Evolutionary conservation across 2,797 vertebrate species (phyloP).

Genomic region (Taeniopygia guttata): DNA sequence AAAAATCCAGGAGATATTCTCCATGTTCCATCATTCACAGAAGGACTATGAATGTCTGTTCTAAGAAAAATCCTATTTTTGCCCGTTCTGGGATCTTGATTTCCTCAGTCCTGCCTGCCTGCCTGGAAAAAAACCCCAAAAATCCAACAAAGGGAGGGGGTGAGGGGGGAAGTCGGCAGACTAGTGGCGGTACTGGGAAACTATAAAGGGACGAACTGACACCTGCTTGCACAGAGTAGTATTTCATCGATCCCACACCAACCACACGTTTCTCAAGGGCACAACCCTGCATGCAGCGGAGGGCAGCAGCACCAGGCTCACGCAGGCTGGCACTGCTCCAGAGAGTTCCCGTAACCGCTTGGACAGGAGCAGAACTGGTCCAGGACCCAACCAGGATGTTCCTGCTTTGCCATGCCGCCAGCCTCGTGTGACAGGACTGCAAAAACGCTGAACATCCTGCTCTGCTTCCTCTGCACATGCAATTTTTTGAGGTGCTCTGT

Average conservation of each 20-base stretch:
- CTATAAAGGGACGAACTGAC: background rate
- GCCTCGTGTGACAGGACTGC: background rate
- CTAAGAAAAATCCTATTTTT: background rate
- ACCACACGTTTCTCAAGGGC: background rate
- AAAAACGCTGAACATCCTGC: background rate
- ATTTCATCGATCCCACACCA: fast-evolving
- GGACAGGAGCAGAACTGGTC: background rate
- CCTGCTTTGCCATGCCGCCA: background rate
- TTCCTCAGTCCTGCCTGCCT: background rate
- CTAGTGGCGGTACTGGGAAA: background rate
- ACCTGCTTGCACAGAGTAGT: fast-evolving
- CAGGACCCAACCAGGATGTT: background rate
- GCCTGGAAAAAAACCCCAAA: fast-evolving
- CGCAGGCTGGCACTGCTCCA: background rate
- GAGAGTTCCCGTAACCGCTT: background rate
- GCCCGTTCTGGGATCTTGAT: background rate
- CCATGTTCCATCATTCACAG: fast-evolving
- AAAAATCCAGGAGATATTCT: background rate
- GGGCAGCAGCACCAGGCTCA: fast-evolving
- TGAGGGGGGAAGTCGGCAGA: background rate
- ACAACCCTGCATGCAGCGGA: fast-evolving
- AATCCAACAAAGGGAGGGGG: fast-evolving
- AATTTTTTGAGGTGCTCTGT: background rate
- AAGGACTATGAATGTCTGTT: background rate
- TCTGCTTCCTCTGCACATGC: fast-evolving